These are phyloP conservation scores for Lysandra coridon DNA, from an alignment of 2,888 invertebrate species.

Conservation along the genomic window DNA sequence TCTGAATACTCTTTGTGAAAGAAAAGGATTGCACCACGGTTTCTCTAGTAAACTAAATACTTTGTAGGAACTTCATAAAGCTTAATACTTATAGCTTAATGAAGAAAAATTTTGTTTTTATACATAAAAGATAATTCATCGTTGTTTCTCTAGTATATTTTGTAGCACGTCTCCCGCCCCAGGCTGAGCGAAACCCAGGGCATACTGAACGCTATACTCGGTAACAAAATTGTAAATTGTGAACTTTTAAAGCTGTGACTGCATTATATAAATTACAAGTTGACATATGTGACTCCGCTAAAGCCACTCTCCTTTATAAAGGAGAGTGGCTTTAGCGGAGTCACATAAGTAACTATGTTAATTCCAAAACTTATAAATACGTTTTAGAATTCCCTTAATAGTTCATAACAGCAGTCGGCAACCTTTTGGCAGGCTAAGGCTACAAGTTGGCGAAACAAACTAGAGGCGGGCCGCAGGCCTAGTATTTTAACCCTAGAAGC, in stretches of 20 bases:
- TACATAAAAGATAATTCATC: slow-evolving; percentile 17
- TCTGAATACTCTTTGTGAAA: background rate
- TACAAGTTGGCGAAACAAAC: too few relatives aligned
- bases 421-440: too few relatives aligned
- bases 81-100: slow-evolving; percentile 9
- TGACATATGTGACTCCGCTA: background rate
- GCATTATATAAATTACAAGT: slow-evolving; percentile 12
- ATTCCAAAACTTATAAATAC: too few relatives aligned
- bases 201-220: background rate
- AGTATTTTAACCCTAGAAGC: too few relatives aligned
- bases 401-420: background rate
- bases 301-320: background rate
- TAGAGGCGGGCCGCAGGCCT: too few relatives aligned
- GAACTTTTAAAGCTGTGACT: background rate
- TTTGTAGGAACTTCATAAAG: background rate
- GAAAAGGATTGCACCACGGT: background rate
- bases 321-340: too few relatives aligned
- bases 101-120: slow-evolving; percentile 16
- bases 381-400: too few relatives aligned
- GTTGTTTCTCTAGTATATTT: slow-evolving; percentile 14
- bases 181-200: background rate
- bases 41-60: background rate
- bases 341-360: too few relatives aligned
- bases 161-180: background rate
- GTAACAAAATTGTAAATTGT: slow-evolving; percentile 23